These are phyloP conservation scores for Plagiodera versicolora DNA, from an alignment of 2,888 invertebrate genomes.

Conservation along the genomic window DNA sequence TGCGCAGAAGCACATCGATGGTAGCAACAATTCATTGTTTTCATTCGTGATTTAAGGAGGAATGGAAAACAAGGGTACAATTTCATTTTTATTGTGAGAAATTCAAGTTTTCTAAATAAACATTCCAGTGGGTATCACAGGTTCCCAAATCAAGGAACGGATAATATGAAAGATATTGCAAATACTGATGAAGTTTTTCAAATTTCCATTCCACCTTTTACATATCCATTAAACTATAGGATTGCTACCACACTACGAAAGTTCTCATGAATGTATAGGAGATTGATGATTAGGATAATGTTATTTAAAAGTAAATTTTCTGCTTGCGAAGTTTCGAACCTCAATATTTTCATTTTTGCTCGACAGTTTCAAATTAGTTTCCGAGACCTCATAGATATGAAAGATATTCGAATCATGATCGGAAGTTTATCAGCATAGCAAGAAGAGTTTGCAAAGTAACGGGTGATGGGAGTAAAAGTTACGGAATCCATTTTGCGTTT, in stretches of 20 bases:
- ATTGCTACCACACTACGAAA: slow-evolving; percentile 1
- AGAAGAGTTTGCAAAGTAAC: neutral
- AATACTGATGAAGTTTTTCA: too few species aligned
- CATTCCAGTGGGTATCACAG: too few species aligned
- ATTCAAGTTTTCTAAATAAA: too few species aligned
- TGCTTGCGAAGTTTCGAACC: slow-evolving; percentile 23
- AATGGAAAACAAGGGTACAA: too few species aligned
- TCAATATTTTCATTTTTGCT: neutral
- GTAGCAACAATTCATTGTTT: too few species aligned
- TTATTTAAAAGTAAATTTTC: slow-evolving; percentile 30
- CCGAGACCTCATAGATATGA: slow-evolving; percentile 1
- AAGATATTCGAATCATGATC: slow-evolving; percentile 5
- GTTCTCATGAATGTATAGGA: slow-evolving; percentile 43
- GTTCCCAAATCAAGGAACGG: too few species aligned
- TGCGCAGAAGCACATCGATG: too few species aligned
- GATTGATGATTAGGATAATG: slow-evolving; percentile 34
- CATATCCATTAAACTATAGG: neutral
- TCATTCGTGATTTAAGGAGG: too few species aligned
- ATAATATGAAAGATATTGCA: neutral
- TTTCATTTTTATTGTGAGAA: too few species aligned
- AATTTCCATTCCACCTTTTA: too few species aligned
- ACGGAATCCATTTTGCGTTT: neutral
- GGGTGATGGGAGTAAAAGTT: neutral
- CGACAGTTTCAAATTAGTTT: slow-evolving; percentile 12
- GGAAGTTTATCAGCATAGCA: neutral